phyloP scores from a whole-genome alignment of 1,140 invertebrate genomes.

The Ceratoteleas bidentatus region DNA sequence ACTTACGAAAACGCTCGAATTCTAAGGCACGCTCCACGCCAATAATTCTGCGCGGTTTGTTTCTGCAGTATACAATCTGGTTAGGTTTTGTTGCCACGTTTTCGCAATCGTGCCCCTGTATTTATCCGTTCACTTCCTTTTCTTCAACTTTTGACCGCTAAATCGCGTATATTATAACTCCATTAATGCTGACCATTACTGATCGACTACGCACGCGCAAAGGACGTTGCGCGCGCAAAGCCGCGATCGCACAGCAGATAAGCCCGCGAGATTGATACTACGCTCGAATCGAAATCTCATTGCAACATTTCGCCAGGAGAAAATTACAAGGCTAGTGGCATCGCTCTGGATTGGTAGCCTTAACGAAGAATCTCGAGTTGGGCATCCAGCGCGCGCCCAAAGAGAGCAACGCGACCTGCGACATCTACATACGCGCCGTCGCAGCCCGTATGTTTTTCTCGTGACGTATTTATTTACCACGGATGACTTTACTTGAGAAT shows the following conservation, averaged over 20 bases:
- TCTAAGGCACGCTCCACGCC: too few species aligned
- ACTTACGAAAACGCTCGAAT: too few species aligned
- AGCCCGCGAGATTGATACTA: conserved; percentile 38
- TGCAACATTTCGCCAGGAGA: conserved; percentile 45
- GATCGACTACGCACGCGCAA: too few species aligned
- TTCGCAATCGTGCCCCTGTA: conserved; percentile 32
- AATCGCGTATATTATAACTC: neutral
- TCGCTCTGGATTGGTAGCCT: conserved; percentile 59
- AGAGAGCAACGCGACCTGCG: conserved; percentile 59
- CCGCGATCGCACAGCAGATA: conserved; percentile 26
- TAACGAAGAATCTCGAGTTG: conserved; percentile 55
- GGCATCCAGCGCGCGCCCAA: conserved; percentile 48
- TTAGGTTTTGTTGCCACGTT: conserved; percentile 32
- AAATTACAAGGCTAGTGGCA: conserved; percentile 56
- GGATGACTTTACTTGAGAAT: conserved; percentile 63
- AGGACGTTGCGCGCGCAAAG: conserved; percentile 10
- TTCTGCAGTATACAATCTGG: too few species aligned
- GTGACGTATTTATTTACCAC: conserved; percentile 66
- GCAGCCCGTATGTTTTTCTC: conserved; percentile 64
- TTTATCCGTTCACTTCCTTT: conserved; percentile 38
- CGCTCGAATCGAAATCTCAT: conserved; percentile 33
- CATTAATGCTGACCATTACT: conserved; percentile 18
- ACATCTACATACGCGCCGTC: conserved; percentile 60
- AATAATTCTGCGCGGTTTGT: too few species aligned
- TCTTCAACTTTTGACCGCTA: conserved; percentile 28